Conservation (phyloP, 2,888 invertebrate species). For the Acleris sparsana region DNA sequence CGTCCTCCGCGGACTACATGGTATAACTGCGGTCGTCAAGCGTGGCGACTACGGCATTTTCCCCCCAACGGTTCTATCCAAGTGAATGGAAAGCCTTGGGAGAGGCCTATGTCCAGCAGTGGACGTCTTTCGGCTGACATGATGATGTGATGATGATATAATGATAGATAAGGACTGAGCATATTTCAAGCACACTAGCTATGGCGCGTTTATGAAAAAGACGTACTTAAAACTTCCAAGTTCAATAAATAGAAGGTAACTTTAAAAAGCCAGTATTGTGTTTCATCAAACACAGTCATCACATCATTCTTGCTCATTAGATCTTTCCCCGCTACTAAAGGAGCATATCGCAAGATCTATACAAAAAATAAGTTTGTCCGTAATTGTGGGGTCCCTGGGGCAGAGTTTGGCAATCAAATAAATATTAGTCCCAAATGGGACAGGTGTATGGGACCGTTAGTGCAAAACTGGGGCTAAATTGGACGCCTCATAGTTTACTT, state of each 20-base stretch:
- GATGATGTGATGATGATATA: too few species aligned
- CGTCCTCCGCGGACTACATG: too few species aligned
- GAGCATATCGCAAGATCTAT: constrained; percentile 42
- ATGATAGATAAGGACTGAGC: too few species aligned
- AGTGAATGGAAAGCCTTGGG: too few species aligned
- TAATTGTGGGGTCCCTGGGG: constrained; percentile 47
- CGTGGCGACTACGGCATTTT: too few species aligned
- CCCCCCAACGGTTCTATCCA: too few species aligned
- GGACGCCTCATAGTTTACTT: constrained; percentile 47
- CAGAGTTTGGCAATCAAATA: constrained; percentile 79
- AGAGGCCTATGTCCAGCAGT: too few species aligned
- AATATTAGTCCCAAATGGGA: constrained; percentile 71
- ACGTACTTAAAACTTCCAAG: neutral
- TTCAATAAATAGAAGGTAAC: neutral
- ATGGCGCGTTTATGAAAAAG: neutral
- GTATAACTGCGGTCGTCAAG: too few species aligned
- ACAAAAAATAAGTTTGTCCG: constrained; percentile 44
- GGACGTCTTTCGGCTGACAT: too few species aligned
- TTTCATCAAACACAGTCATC: constrained; percentile 5
- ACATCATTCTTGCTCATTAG: constrained; percentile 17
- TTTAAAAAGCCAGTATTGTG: neutral
- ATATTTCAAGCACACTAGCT: too few species aligned
- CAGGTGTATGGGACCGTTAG: constrained; percentile 62
- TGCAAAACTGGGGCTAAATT: constrained; percentile 49
- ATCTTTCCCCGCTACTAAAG: constrained; percentile 18